A percentile compares a stretch with the other conserved stretches of the same genome.
Evolutionary conservation across 2,888 invertebrate species (phyloP).

Genomic region (Candidula unifasciata): DNA sequence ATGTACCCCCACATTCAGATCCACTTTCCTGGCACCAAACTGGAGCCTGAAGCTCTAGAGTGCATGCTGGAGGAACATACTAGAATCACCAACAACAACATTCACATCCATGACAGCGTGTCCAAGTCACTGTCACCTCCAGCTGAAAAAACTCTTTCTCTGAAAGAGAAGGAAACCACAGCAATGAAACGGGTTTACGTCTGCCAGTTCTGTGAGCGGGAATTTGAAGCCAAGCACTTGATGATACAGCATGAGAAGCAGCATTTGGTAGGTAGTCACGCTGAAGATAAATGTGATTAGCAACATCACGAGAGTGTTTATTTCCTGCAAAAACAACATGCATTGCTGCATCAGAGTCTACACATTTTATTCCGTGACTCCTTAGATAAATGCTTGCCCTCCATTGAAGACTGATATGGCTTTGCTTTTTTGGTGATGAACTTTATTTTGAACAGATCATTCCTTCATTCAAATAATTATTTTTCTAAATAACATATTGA

Average conservation of each 20-base stretch:
- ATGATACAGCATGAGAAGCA: conserved; percentile 60
- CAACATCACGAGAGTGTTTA: too few relatives aligned
- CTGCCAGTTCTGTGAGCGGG: conserved; percentile 72
- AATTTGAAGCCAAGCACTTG: conserved; percentile 67
- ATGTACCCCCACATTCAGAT: conserved; percentile 65
- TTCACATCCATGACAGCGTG: conserved; percentile 46
- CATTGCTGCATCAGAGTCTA: too few relatives aligned
- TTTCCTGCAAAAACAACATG: too few relatives aligned
- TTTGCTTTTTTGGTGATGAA: neutral
- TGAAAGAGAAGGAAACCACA: neutral
- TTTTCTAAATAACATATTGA: neutral
- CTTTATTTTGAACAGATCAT: neutral
- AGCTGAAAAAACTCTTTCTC: conserved; percentile 37
- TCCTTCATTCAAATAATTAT: neutral
- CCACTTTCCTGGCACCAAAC: conserved; percentile 67
- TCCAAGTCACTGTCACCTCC: conserved; percentile 43
- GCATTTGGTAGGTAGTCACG: neutral
- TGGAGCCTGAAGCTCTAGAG: conserved; percentile 51
- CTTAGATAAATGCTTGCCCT: too few relatives aligned
- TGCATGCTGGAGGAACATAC: conserved; percentile 47
- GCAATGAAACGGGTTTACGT: conserved; percentile 66
- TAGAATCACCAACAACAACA: conserved; percentile 39
- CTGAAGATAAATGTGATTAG: neutral
- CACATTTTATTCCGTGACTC: too few relatives aligned
- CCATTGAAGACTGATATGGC: neutral